Conservation (phyloP, 1,140 invertebrate genomes). For the Drosophila sp. region DNA sequence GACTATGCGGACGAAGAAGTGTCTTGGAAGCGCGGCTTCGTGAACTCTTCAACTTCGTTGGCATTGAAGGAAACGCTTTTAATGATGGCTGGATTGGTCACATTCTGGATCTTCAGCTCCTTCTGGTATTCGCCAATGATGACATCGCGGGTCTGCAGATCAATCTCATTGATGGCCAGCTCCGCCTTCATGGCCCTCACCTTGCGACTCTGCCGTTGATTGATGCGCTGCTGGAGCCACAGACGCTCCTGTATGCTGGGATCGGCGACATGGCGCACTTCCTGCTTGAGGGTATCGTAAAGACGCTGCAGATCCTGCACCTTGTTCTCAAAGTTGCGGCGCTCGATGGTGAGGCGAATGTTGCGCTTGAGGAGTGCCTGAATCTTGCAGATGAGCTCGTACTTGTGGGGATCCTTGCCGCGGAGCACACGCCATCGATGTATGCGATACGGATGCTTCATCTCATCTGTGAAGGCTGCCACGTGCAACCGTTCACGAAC, state of each 20-base stretch:
- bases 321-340: constrained; percentile 21
- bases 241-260: constrained; percentile 25
- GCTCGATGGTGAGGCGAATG: constrained; percentile 38
- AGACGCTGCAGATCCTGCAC: constrained; percentile 16
- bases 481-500: constrained; percentile 89
- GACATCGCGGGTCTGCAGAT: constrained; percentile 59
- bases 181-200: constrained; percentile 65
- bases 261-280: constrained; percentile 32
- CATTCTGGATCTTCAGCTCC: constrained; percentile 23
- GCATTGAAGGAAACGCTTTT: neutral
- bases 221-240: constrained; percentile 56
- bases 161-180: constrained; percentile 70
- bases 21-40: constrained; percentile 9
- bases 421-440: constrained; percentile 90
- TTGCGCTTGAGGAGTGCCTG: constrained; percentile 87
- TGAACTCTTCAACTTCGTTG: neutral
- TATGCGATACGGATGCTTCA: constrained; percentile 92
- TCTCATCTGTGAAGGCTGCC: constrained; percentile 90
- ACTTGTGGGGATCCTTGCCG: constrained; percentile 89
- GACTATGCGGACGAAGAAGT: neutral
- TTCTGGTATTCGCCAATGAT: constrained; percentile 60
- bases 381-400: constrained; percentile 88
- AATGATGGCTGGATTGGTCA: neutral
- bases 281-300: constrained; percentile 44
- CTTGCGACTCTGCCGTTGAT: constrained; percentile 45